Evolutionary conservation across 1,140 invertebrate genomes (phyloP).

Genomic region (Sipha flava): DNA sequence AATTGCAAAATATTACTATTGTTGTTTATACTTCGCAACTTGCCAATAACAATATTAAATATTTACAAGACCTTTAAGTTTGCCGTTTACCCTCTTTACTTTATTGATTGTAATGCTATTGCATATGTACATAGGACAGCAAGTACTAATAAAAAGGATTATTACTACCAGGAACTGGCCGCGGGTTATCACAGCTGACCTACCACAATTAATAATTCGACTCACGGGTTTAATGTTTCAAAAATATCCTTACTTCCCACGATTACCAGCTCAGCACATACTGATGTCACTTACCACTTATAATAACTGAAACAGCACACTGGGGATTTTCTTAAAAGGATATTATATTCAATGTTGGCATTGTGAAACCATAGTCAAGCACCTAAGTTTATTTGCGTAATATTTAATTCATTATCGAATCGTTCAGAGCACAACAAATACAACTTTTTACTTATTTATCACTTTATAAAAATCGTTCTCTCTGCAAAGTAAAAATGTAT

Average conservation of each 20-base stretch:
- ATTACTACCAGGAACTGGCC: neutral
- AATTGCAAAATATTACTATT: neutral
- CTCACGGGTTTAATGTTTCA: neutral
- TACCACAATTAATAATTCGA: slow-evolving; percentile 6
- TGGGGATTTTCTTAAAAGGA: neutral
- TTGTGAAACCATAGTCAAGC: neutral
- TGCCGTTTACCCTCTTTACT: neutral
- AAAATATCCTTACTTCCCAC: neutral
- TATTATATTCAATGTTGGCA: neutral
- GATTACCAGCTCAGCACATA: neutral
- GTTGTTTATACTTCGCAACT: slow-evolving; percentile 5
- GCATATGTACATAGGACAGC: neutral
- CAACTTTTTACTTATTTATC: too few relatives aligned
- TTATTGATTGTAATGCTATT: neutral
- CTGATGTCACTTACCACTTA: neutral
- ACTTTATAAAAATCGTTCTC: too few relatives aligned
- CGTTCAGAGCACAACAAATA: too few relatives aligned
- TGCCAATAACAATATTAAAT: slow-evolving; percentile 28
- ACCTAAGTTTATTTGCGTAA: neutral
- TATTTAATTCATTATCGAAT: too few relatives aligned
- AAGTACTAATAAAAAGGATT: slow-evolving; percentile 19
- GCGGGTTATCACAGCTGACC: neutral
- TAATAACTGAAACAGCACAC: neutral
- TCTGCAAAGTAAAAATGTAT: too few relatives aligned
- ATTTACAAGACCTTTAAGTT: slow-evolving; percentile 25